Evolutionary conservation across 1,140 invertebrate species (phyloP).

Genomic region (Agrypnia vestita): DNA sequence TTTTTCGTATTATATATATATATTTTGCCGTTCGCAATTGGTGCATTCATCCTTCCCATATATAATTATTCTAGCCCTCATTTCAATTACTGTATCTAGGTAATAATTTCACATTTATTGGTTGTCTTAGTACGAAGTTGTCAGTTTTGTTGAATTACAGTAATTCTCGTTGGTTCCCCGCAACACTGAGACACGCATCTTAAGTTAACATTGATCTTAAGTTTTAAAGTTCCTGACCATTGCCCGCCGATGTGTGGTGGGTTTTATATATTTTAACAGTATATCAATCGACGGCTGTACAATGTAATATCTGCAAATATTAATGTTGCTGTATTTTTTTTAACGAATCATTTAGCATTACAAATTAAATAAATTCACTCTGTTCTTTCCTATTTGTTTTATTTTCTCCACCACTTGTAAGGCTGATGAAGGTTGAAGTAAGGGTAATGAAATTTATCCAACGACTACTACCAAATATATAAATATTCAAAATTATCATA

Average conservation of each 20-base stretch:
- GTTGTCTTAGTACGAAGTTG: not conserved
- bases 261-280: slow-evolving; percentile 40
- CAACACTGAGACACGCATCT: slow-evolving; percentile 42
- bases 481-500: too few relatives aligned
- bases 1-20: too few relatives aligned
- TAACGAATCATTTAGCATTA: slow-evolving; percentile 47
- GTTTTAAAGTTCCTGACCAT: slow-evolving; percentile 51
- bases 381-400: slow-evolving; percentile 49
- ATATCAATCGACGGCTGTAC: slow-evolving; percentile 36
- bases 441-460: too few relatives aligned
- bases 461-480: too few relatives aligned
- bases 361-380: slow-evolving; percentile 50
- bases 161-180: not conserved
- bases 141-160: slow-evolving; percentile 25
- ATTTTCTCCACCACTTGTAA: not conserved
- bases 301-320: slow-evolving; percentile 46
- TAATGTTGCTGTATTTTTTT: slow-evolving; percentile 43
- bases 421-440: too few relatives aligned
- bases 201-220: slow-evolving; percentile 35
- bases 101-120: not conserved
- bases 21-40: too few relatives aligned
- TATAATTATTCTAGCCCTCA: slow-evolving; percentile 25
- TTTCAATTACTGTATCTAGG: too few relatives aligned
- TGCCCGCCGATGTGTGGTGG: slow-evolving; percentile 3
- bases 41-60: slow-evolving; percentile 22